phyloP scores from a whole-genome alignment of 2,888 invertebrate species.

The Heliconius sara region DNA sequence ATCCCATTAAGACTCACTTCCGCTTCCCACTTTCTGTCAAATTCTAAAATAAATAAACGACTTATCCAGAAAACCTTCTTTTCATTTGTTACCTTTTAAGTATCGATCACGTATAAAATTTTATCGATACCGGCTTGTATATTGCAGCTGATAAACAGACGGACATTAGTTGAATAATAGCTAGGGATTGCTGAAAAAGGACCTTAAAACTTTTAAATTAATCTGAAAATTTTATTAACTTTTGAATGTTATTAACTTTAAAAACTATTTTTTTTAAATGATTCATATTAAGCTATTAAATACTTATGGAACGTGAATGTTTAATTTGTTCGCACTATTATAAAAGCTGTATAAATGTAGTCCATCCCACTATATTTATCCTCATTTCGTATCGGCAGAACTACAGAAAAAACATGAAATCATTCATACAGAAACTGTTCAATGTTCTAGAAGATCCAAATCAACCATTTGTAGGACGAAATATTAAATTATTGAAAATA shows the following conservation, averaged over 20 bases:
- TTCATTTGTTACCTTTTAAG: no score
- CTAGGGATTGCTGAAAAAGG: no score
- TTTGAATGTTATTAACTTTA: background rate
- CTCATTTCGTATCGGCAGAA: background rate
- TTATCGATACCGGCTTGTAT: no score
- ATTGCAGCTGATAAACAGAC: no score
- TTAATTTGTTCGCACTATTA: conserved; percentile 1
- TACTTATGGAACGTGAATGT: background rate
- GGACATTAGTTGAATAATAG: no score
- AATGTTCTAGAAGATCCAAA: conserved; percentile 19
- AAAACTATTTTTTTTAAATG: background rate
- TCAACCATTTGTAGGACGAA: conserved; percentile 8
- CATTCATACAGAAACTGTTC: background rate
- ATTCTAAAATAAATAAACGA: no score
- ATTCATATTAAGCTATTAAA: background rate
- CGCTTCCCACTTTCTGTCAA: no score
- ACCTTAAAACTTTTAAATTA: no score
- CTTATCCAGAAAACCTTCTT: no score
- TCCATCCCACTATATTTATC: background rate
- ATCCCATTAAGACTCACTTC: no score
- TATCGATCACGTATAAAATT: no score
- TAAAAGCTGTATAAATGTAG: background rate
- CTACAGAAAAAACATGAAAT: background rate
- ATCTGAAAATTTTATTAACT: no score
- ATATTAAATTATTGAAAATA: conserved; percentile 11